Base-by-base conservation (phyloP, 1,140 invertebrate species). In the Brachionus koreanus region DNA sequence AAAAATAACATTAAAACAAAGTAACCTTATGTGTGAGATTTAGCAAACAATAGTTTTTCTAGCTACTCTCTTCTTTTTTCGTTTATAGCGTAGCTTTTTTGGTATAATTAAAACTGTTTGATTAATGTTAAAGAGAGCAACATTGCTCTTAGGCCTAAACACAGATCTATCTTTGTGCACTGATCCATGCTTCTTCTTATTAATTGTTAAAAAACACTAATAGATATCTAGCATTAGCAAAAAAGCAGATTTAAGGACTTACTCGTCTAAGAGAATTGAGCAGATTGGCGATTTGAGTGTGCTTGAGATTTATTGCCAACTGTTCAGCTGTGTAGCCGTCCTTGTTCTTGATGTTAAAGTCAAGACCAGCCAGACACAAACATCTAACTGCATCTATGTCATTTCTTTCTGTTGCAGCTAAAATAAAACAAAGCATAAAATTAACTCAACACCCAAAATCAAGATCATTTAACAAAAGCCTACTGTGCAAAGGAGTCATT, bases 281-380 rank as follows among this genome's bases (percentile, higher is more conserved):
- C 9, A 95, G 88, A 83, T 92, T 91, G 29, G 92, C 92, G 83
- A 94, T 93, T 84, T 93, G 91, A 63, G 91, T 91, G 86, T 93
- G 91, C 49, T 93, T 93, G 85, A 94, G 91, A 85, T 93, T 93
- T 52, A 94, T 89, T 16, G 93, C 93, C 83, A 93, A 92, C 25
- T 94, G 92, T 86, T 94, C 93, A 10, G 93, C 93, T 57, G 92
- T 91, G 37, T 94, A 92, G 82, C 93, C 93, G 87, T 93, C 85
- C 39, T 89, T 89, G 86, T 92, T 92, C 74, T 90, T 90, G 84
- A 91, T 90, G 84, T 92, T 92, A 7, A 92, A 90, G 83, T 91
- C 90, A 85, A 92, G 92, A 65, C 92, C 92, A 82, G 92, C 91
- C 83, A 94, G 89, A 85, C 93, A 93, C 49, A 95, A 89, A 86